Conservation (phyloP, 2,797 vertebrate species). For the Molothrus aeneus region DNA sequence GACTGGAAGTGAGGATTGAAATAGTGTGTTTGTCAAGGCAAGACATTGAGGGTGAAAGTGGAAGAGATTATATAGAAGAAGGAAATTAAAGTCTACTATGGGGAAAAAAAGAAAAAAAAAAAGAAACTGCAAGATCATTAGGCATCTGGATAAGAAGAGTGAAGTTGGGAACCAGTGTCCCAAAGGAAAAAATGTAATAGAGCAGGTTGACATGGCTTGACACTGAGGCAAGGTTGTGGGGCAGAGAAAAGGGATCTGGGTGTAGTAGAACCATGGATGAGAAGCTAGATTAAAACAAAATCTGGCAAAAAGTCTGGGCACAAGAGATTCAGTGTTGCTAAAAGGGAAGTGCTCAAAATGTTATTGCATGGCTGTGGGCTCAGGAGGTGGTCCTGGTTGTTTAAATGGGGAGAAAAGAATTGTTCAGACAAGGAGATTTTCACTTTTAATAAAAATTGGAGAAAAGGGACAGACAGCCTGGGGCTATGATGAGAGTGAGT, state of each 20-base stretch:
- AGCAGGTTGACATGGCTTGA: neutral
- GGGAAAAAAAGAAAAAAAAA: fast-evolving
- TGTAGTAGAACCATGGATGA: neutral
- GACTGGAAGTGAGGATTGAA: neutral
- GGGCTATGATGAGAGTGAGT: neutral
- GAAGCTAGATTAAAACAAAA: neutral
- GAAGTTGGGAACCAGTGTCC: neutral
- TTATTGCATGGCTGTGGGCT: neutral
- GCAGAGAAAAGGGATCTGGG: neutral
- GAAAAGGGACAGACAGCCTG: neutral
- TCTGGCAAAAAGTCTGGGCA: neutral
- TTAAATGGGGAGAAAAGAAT: neutral
- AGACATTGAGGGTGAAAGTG: neutral
- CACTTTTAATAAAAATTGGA: neutral
- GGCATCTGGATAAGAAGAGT: neutral
- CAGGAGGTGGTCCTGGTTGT: neutral
- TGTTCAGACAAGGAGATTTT: neutral
- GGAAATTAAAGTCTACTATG: neutral
- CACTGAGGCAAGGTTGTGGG: neutral
- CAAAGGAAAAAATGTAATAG: neutral
- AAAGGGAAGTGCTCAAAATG: neutral
- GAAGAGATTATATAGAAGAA: neutral
- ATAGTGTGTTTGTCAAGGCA: neutral
- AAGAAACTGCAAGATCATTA: neutral
- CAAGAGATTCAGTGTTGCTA: neutral